Conservation (phyloP, 1,140 invertebrate species). For the Brevipalpus yothersi region DNA sequence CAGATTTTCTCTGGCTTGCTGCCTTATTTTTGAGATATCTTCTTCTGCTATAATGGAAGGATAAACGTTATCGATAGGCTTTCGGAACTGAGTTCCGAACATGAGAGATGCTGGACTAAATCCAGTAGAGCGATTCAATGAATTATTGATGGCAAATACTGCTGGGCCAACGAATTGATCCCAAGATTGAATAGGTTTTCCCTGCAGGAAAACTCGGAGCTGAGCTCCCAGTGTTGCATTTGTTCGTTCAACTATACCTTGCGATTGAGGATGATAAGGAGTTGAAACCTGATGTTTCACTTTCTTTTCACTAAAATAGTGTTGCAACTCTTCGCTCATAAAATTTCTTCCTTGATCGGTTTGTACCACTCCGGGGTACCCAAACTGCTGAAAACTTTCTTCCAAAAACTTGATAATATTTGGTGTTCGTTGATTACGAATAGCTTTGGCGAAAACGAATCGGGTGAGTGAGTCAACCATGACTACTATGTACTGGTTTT, state of each 20-base stretch:
- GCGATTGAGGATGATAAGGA: not conserved
- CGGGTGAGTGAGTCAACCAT: not conserved
- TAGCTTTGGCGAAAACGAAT: not conserved
- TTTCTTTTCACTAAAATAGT: not conserved
- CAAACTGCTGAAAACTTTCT: not conserved
- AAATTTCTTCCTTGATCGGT: not conserved
- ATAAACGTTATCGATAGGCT: too few species aligned
- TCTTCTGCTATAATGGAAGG: too few species aligned
- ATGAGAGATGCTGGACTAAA: too few species aligned
- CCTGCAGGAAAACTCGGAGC: not conserved
- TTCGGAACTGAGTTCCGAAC: too few species aligned
- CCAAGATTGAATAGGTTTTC: too few species aligned
- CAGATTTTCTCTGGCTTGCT: too few species aligned
- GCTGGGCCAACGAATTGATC: too few species aligned
- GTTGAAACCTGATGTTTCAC: not conserved
- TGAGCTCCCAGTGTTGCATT: not conserved
- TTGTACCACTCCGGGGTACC: not conserved
- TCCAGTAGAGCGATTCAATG: too few species aligned
- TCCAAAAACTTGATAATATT: not conserved
- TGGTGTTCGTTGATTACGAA: not conserved
- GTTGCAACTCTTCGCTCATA: not conserved
- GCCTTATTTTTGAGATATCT: too few species aligned
- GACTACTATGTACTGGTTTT: not conserved
- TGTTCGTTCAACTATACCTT: not conserved
- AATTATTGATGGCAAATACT: too few species aligned